A percentile compares a stretch with the other conserved stretches of the same genome.
Evolutionary conservation across 1,140 invertebrate species (phyloP).

Genomic region (Hetaerina americana): DNA sequence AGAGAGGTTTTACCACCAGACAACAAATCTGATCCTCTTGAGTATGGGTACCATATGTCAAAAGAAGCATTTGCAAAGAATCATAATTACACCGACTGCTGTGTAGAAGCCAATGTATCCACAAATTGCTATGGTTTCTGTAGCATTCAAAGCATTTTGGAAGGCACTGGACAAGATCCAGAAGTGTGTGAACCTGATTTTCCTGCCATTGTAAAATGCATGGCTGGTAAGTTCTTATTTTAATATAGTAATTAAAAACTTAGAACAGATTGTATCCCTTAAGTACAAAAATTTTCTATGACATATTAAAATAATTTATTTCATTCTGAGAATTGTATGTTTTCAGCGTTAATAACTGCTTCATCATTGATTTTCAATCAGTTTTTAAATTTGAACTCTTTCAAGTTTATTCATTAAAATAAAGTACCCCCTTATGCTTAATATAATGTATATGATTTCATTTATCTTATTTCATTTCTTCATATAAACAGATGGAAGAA

Average conservation of each 20-base stretch:
- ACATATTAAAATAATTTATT: too few relatives aligned
- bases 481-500: conserved; percentile 57
- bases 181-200: conserved; percentile 65
- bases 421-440: too few relatives aligned
- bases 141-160: conserved; percentile 65
- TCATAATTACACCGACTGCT: conserved; percentile 68
- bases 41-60: conserved; percentile 24
- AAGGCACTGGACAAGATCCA: conserved; percentile 62
- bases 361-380: too few relatives aligned
- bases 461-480: too few relatives aligned
- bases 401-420: too few relatives aligned
- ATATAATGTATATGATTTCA: too few relatives aligned
- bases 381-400: too few relatives aligned
- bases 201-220: conserved; percentile 53
- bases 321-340: too few relatives aligned
- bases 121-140: conserved; percentile 60
- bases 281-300: too few relatives aligned
- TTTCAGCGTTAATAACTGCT: too few relatives aligned
- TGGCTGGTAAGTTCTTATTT: conserved; percentile 31
- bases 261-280: too few relatives aligned
- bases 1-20: conserved; percentile 35
- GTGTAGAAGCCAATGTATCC: conserved; percentile 49
- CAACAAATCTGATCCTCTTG: conserved; percentile 28
- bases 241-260: too few relatives aligned
- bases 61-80: conserved; percentile 29